Evolutionary conservation across 2,113 vertebrate species (phyloP).

Genomic region (Syngnathus typhle): DNA sequence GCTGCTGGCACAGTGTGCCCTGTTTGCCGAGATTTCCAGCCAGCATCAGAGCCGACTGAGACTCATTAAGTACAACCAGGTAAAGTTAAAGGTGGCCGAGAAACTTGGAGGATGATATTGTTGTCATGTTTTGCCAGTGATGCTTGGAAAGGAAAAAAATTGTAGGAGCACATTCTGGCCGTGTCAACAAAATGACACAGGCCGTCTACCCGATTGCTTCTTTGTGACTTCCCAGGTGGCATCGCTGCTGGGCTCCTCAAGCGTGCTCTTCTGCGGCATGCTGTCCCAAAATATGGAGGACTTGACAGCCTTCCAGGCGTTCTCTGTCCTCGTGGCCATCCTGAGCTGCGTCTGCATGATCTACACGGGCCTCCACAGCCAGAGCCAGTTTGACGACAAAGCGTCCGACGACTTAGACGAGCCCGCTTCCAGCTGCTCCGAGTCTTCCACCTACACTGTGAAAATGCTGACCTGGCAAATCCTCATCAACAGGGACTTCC

Average conservation of each 20-base stretch:
- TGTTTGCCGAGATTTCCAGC: slow-evolving; percentile 78
- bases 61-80: slow-evolving; percentile 80
- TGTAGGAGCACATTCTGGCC: background rate
- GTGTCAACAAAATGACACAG: too few relatives aligned
- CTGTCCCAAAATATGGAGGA: slow-evolving; percentile 80
- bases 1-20: slow-evolving; percentile 78
- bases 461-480: slow-evolving; percentile 75
- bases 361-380: slow-evolving; percentile 72
- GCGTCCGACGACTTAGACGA: background rate
- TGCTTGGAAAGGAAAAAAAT: background rate
- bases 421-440: slow-evolving; percentile 1
- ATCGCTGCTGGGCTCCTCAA: slow-evolving; percentile 75
- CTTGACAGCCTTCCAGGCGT: slow-evolving; percentile 74
- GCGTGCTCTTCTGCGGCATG: slow-evolving; percentile 80
- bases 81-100: slow-evolving; percentile 2
- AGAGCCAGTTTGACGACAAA: slow-evolving; percentile 70
- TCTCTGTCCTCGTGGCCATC: slow-evolving; percentile 59
- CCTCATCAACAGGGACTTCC: slow-evolving; percentile 77
- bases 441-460: slow-evolving; percentile 65
- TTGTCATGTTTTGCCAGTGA: background rate
- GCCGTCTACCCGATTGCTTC: background rate
- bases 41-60: slow-evolving; percentile 70
- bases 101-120: background rate
- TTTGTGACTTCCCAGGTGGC: slow-evolving; percentile 58
- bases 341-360: slow-evolving; percentile 77